A percentile compares a stretch with the other conserved stretches of the same genome.
These are phyloP conservation scores for Galerucella pusilla DNA, from an alignment of 2,888 invertebrate species.

Conservation along the genomic window DNA sequence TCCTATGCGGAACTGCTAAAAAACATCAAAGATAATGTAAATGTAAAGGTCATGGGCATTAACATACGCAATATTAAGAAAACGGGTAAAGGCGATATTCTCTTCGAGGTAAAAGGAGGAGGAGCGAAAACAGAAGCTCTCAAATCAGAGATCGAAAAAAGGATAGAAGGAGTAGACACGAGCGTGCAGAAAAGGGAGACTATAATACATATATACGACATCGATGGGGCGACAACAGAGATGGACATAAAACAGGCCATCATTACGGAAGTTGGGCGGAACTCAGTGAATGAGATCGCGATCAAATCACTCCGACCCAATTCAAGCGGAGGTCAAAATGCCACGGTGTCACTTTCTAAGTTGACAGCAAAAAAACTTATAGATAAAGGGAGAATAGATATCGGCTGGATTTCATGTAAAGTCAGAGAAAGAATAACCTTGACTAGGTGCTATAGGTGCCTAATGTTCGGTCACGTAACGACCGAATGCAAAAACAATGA, in stretches of 20 bases:
- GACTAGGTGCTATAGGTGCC: slow-evolving; percentile 27
- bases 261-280: slow-evolving; percentile 3
- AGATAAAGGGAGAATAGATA: slow-evolving; percentile 15
- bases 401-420: slow-evolving; percentile 26
- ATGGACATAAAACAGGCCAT: slow-evolving; percentile 4
- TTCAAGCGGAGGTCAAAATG: not conserved
- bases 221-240: slow-evolving; percentile 4
- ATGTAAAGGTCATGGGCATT: slow-evolving; percentile 12
- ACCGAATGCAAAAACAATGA: slow-evolving; percentile 26
- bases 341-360: slow-evolving; percentile 8
- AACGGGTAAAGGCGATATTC: slow-evolving; percentile 9
- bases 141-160: slow-evolving; percentile 12
- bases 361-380: slow-evolving; percentile 14
- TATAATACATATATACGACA: slow-evolving; percentile 1
- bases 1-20: slow-evolving; percentile 18
- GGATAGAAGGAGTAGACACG: slow-evolving; percentile 1
- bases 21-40: slow-evolving; percentile 15
- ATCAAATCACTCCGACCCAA: slow-evolving; percentile 8
- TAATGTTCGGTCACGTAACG: slow-evolving; percentile 27
- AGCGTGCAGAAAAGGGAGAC: slow-evolving; percentile 1
- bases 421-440: slow-evolving; percentile 14
- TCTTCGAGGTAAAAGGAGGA: slow-evolving; percentile 18
- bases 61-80: slow-evolving; percentile 8
- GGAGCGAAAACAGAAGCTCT: slow-evolving; percentile 7
- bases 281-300: not conserved